phyloP scores from a whole-genome alignment of 2,113 vertebrate genomes.

The Daphoenositta chrysoptera region DNA sequence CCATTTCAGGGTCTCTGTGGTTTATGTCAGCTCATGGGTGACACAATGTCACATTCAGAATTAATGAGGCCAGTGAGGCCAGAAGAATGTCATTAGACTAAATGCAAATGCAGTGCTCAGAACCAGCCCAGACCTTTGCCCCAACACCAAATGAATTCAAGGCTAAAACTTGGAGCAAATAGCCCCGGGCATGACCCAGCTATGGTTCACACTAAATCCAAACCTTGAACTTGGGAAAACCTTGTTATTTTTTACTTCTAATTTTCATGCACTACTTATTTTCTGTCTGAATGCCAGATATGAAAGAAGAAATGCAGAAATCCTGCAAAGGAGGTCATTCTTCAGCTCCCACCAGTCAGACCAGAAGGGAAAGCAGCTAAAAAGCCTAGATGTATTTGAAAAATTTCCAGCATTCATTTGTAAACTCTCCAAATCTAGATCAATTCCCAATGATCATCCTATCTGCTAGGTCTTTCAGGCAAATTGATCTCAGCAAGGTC shows the following conservation, averaged over 20 bases:
- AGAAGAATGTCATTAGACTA: constrained; percentile 4
- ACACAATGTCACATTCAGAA: constrained; percentile 35
- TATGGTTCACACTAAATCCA: constrained; percentile 39
- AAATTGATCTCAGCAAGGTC: constrained; percentile 14
- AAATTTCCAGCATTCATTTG: constrained; percentile 23
- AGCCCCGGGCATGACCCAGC: background rate
- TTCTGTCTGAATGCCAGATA: constrained; percentile 47
- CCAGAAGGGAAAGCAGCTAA: background rate
- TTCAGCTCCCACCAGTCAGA: background rate
- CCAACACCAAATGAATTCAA: background rate
- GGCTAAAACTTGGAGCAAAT: background rate
- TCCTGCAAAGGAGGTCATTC: constrained; percentile 24
- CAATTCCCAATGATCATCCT: constrained; percentile 18
- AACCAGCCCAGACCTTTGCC: background rate
- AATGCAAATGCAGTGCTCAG: constrained; percentile 30
- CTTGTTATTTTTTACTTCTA: background rate
- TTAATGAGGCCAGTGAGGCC: background rate
- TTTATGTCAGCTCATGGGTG: constrained; percentile 16
- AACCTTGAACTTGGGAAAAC: constrained; percentile 30
- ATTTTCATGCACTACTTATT: constrained; percentile 52
- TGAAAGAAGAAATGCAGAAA: constrained; percentile 47
- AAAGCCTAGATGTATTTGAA: constrained; percentile 15
- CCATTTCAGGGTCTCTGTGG: background rate
- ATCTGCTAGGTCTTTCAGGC: background rate
- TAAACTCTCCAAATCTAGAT: background rate